These are phyloP conservation scores for Ceramica pisi DNA, from an alignment of 2,888 invertebrate species.

Conservation along the genomic window DNA sequence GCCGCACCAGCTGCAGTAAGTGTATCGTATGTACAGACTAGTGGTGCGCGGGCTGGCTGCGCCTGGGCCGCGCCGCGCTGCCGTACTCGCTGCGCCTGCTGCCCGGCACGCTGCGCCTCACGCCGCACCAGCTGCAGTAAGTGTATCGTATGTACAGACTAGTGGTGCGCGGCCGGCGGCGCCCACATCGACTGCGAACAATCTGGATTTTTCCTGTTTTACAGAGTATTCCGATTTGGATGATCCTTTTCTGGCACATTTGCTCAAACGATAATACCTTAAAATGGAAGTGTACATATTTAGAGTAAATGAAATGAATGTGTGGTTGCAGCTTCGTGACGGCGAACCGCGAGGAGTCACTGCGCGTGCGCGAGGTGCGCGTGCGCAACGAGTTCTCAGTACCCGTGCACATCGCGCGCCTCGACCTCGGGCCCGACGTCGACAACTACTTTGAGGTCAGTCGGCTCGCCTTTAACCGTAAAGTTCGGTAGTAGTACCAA, in stretches of 20 bases:
- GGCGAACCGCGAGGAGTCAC: conserved; percentile 64
- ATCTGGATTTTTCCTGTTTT: too few relatives aligned
- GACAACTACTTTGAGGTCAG: conserved; percentile 76
- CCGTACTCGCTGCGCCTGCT: conserved; percentile 83
- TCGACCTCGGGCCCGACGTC: conserved; percentile 70
- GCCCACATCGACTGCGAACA: too few relatives aligned
- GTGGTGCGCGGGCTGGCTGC: too few relatives aligned
- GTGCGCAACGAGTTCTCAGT: conserved; percentile 79
- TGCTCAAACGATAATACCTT: too few relatives aligned
- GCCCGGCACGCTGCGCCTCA: conserved; percentile 82
- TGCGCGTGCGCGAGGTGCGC: conserved; percentile 69
- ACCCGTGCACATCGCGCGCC: conserved; percentile 71
- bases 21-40: too few relatives aligned
- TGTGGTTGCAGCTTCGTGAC: conserved; percentile 75
- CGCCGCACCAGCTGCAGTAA: conserved; percentile 74
- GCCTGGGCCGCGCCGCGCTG: conserved; percentile 76
- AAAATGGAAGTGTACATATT: neutral
- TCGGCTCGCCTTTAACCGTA: too few relatives aligned
- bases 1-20: conserved; percentile 72
- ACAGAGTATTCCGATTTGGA: too few relatives aligned
- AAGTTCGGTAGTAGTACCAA: too few relatives aligned
- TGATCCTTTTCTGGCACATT: too few relatives aligned
- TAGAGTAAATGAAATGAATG: neutral
- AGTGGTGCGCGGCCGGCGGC: too few relatives aligned
- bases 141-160: too few relatives aligned